Conservation (phyloP, 64 coral and sea anemone species). For the Montipora efflorescens region DNA sequence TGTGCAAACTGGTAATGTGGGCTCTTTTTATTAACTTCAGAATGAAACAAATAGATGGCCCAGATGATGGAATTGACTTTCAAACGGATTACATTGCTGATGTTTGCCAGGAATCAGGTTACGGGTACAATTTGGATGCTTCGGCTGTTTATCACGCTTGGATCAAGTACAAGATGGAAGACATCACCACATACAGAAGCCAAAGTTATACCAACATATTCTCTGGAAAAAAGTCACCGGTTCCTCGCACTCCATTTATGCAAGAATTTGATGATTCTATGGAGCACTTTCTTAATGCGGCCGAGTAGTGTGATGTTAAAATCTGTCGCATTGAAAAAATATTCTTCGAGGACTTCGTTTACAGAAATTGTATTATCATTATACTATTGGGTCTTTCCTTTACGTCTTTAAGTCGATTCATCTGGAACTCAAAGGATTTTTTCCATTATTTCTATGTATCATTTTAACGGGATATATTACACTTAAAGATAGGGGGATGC, state of each 20-base stretch:
- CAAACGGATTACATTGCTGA: background rate
- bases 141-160: background rate
- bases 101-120: conserved; percentile 3
- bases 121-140: conserved; percentile 18
- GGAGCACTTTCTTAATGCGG: background rate
- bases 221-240: conserved; percentile 18
- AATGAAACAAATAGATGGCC: background rate
- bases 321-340: no score
- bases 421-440: no score
- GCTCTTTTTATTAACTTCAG: background rate
- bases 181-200: background rate
- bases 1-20: no score
- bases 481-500: no score
- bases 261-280: conserved; percentile 45
- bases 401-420: no score
- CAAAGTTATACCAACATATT: conserved; percentile 24
- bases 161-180: background rate
- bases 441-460: no score
- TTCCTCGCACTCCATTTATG: conserved; percentile 9
- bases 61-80: background rate
- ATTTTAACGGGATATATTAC: no score
- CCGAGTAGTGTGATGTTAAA: background rate
- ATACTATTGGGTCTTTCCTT: no score
- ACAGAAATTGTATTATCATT: no score
- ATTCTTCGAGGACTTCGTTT: no score